Evolutionary conservation across 2,888 invertebrate genomes (phyloP).

Genomic region (Spisula solida): DNA sequence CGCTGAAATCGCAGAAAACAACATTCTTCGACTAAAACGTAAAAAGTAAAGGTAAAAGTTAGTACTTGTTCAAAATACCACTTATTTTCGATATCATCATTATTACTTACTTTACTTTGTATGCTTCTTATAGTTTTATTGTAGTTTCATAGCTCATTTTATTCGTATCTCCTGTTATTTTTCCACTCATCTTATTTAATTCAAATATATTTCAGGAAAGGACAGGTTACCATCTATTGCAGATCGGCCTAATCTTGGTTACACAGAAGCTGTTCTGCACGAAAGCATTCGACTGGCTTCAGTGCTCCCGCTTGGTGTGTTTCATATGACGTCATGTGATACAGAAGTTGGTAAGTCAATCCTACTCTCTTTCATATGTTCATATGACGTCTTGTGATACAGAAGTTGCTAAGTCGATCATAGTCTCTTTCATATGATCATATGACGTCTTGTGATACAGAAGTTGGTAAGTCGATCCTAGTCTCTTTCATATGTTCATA

Average conservation of each 20-base stretch:
- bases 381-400: conserved; percentile 75
- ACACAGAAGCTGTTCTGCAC: conserved; percentile 77
- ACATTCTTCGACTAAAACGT: no score
- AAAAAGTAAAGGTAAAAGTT: no score
- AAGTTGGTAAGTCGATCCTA: conserved; percentile 74
- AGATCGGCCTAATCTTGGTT: conserved; percentile 71
- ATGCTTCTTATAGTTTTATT: no score
- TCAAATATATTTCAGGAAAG: conserved; percentile 33
- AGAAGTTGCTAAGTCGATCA: conserved; percentile 72
- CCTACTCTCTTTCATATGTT: neutral
- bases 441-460: conserved; percentile 73
- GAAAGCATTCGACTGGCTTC: conserved; percentile 77
- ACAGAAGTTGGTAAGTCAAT: conserved; percentile 71
- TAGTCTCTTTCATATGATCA: no score
- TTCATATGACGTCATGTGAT: conserved; percentile 74
- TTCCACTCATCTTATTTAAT: neutral
- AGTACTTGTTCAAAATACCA: no score
- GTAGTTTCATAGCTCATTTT: neutral
- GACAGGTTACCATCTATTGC: conserved; percentile 53
- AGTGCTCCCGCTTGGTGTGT: conserved; percentile 71
- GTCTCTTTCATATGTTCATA: no score
- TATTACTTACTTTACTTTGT: no score
- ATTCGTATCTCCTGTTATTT: neutral
- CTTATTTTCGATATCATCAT: no score
- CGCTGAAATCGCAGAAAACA: neutral